Evolutionary conservation across 2,113 vertebrate species (phyloP).

Genomic region (Nannospalax galili): DNA sequence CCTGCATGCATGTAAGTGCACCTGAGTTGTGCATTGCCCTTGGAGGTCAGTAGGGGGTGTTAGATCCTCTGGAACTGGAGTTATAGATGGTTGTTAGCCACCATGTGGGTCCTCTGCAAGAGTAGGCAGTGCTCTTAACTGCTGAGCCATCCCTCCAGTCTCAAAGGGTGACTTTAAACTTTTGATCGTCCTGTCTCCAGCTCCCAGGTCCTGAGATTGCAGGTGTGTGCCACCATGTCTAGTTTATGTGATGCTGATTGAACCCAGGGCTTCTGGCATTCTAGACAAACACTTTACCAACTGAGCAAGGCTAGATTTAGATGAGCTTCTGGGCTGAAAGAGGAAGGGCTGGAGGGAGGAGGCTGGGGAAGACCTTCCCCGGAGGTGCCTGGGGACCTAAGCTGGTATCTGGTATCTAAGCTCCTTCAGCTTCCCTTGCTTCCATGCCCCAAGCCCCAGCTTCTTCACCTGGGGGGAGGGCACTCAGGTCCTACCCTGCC

Average conservation of each 20-base stretch:
- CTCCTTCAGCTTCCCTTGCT: neutral
- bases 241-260: neutral
- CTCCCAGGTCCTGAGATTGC: neutral
- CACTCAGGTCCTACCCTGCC: neutral
- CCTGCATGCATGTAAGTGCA: neutral
- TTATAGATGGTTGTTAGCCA: no score
- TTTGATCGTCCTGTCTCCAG: neutral
- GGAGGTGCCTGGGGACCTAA: neutral
- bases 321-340: neutral
- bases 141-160: no score
- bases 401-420: neutral
- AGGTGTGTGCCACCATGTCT: no score
- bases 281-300: neutral
- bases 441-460: neutral
- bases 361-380: no score
- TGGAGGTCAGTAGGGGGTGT: no score
- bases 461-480: neutral
- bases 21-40: no score
- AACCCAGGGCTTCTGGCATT: neutral
- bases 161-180: neutral
- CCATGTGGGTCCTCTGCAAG: no score
- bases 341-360: no score
- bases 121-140: no score
- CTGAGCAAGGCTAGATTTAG: conserved; percentile 2
- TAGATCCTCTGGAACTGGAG: no score